Percentiles rank a stretch among this genome's conserved stretches.
Conservation (phyloP, 2,797 vertebrate species). For the Cetoscarus ocellatus region DNA sequence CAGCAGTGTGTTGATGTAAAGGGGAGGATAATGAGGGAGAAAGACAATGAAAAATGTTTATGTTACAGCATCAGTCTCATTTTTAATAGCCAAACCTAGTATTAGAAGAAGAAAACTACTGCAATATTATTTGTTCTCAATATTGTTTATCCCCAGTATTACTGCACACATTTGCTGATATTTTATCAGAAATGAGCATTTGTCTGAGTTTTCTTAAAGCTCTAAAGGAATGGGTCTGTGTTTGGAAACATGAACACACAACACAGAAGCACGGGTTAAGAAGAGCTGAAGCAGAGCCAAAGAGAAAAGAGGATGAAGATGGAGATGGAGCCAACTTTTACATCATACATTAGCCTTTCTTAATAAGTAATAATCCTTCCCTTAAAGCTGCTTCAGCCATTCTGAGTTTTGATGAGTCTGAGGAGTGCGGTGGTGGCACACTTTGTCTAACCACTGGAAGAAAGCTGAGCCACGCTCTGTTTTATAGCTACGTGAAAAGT, state of each 20-base stretch:
- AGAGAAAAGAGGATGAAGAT: slow-evolving; percentile 36
- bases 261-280: slow-evolving; percentile 25
- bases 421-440: slow-evolving; percentile 73
- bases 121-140: too few species aligned
- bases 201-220: not conserved
- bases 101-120: too few species aligned
- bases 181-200: not conserved
- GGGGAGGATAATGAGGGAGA: too few species aligned
- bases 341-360: slow-evolving; percentile 75
- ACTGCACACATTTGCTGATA: too few species aligned
- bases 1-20: too few species aligned
- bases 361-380: slow-evolving; percentile 78
- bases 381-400: slow-evolving; percentile 75
- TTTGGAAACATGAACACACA: slow-evolving; percentile 28
- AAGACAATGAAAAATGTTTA: too few species aligned
- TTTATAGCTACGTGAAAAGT: slow-evolving; percentile 64
- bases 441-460: slow-evolving; percentile 57
- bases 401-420: slow-evolving; percentile 67
- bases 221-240: not conserved
- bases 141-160: too few species aligned
- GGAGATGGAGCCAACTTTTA: slow-evolving; percentile 61
- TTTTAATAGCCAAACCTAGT: too few species aligned
- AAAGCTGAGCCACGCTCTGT: slow-evolving; percentile 63
- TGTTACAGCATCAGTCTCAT: too few species aligned
- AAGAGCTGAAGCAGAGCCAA: slow-evolving; percentile 50